phyloP scores from a whole-genome alignment of 2,797 vertebrate species.

The Gymnothorax javanicus region DNA sequence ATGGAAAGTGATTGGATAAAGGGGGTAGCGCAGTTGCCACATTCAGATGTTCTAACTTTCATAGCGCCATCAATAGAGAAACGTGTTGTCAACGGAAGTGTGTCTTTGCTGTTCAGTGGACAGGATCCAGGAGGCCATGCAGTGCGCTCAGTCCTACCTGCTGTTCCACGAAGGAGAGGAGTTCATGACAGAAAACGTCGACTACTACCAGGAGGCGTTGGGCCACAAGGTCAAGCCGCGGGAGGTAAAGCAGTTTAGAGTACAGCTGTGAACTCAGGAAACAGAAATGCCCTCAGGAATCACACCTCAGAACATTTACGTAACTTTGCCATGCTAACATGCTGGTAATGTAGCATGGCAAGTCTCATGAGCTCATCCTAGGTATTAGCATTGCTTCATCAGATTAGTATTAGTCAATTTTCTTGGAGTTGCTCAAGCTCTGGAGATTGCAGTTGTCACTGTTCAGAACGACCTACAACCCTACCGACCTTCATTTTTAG shows the following conservation, averaged over 20 bases:
- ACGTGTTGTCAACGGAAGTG: not conserved
- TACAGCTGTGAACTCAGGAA: not conserved
- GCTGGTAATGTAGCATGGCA: not conserved
- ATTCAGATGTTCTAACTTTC: not conserved
- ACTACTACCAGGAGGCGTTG: constrained; percentile 80
- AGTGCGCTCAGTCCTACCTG: constrained; percentile 85
- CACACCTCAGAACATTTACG: not conserved
- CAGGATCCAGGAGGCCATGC: constrained; percentile 77
- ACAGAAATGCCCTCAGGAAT: too few relatives aligned
- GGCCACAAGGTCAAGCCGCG: constrained; percentile 71
- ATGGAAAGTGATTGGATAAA: not conserved
- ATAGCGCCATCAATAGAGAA: not conserved
- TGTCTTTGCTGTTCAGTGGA: constrained; percentile 66
- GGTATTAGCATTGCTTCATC: too few relatives aligned
- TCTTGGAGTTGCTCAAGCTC: too few relatives aligned
- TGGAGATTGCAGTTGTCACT: too few relatives aligned
- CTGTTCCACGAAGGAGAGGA: constrained; percentile 85
- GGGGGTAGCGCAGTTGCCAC: not conserved
- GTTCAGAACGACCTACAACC: too few relatives aligned
- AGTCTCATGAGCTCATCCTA: not conserved
- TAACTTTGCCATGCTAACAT: not conserved
- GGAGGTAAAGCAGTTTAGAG: constrained; percentile 72
- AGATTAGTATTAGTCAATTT: too few relatives aligned
- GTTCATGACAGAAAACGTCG: constrained; percentile 85
- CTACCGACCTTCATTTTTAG: too few relatives aligned